A percentile compares a stretch with the other conserved stretches of the same genome.
Conservation (phyloP, 2,113 vertebrate genomes). For the Carollia perspicillata region DNA sequence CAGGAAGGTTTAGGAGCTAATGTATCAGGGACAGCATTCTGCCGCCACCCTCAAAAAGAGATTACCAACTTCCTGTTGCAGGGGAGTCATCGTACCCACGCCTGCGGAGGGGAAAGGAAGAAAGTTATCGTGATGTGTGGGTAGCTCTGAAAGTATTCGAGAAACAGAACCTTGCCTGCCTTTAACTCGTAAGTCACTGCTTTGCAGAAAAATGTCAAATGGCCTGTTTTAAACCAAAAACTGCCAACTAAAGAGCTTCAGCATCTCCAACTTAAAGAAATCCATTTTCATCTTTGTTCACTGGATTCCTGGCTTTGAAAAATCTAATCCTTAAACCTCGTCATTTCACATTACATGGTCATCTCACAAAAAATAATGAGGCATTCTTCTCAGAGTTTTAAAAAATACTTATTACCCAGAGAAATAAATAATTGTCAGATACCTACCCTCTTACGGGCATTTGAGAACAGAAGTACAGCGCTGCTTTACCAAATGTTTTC, state of each 20-base stretch:
- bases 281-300: constrained; percentile 27
- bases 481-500: constrained; percentile 26
- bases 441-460: not conserved
- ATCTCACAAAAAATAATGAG: constrained; percentile 27
- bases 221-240: not conserved
- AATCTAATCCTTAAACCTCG: not conserved
- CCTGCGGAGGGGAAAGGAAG: not conserved
- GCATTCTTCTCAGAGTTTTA: not conserved
- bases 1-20: not conserved
- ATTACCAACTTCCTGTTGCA: not conserved
- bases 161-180: constrained; percentile 6
- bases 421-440: constrained; percentile 20
- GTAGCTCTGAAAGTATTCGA: not conserved
- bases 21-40: not conserved
- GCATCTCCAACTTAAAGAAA: constrained; percentile 6
- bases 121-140: not conserved
- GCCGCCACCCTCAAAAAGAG: not conserved
- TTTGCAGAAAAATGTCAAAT: constrained; percentile 23
- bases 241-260: not conserved
- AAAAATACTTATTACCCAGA: constrained; percentile 20
- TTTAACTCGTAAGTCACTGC: not conserved
- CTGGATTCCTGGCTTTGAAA: not conserved
- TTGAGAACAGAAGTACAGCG: not conserved
- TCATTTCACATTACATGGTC: not conserved
- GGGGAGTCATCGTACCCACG: not conserved